Evolutionary conservation across 2,797 vertebrate species (phyloP).

Genomic region (Syncerus caffer): DNA sequence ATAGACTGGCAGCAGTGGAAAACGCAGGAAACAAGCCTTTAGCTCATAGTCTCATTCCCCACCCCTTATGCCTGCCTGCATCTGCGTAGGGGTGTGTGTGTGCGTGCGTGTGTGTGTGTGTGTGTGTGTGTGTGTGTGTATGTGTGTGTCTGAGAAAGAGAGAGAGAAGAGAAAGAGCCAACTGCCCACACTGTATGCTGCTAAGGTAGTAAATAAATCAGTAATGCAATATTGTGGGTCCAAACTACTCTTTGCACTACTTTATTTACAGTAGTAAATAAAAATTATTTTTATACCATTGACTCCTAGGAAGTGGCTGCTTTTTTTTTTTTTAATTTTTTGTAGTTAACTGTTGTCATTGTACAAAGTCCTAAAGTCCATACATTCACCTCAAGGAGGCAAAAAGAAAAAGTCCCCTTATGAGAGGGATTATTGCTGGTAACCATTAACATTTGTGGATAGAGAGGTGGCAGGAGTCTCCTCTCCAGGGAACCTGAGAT

Average conservation of each 20-base stretch:
- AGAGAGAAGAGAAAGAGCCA: not conserved
- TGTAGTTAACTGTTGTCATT: not conserved
- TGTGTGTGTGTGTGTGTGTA: not conserved
- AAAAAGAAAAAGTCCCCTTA: not conserved
- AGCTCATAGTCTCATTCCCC: constrained; percentile 42
- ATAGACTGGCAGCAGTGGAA: constrained; percentile 15
- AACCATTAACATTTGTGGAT: not conserved
- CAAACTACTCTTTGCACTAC: constrained; percentile 83
- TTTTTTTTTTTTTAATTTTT: not conserved
- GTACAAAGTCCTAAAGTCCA: not conserved
- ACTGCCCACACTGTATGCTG: constrained; percentile 20
- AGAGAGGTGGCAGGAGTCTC: not conserved
- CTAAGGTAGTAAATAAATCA: constrained; percentile 73
- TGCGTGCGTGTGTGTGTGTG: not conserved
- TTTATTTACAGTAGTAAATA: constrained; percentile 84
- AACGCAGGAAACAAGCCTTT: constrained; percentile 31
- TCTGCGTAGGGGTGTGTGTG: not conserved
- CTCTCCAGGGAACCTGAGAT: not conserved
- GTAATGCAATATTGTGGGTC: constrained; percentile 82
- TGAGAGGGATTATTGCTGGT: not conserved
- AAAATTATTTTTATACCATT: constrained; percentile 85
- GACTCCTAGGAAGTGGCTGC: constrained; percentile 35
- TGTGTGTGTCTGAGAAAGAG: not conserved
- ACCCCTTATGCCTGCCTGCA: constrained; percentile 55
- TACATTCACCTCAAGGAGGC: not conserved